These are phyloP conservation scores for Abscondita cerata DNA, from an alignment of 2,888 invertebrate species.

Conservation along the genomic window DNA sequence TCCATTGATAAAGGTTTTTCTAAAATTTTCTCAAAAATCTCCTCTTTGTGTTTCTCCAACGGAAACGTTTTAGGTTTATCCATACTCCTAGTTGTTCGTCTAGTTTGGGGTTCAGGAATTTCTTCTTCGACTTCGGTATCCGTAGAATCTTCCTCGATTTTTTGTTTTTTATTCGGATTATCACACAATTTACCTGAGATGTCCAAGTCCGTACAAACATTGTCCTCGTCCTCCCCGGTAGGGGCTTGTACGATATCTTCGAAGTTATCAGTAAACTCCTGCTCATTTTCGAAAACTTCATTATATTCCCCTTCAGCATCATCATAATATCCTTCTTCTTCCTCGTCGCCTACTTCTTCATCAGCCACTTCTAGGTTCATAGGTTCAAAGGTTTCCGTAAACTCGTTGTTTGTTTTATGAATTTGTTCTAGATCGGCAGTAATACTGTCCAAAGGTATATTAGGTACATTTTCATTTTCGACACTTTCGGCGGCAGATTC, in stretches of 20 bases:
- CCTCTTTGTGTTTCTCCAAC: conserved; percentile 46
- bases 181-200: conserved; percentile 40
- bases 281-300: not conserved
- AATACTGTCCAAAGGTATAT: not conserved
- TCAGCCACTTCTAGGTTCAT: not conserved
- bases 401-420: not conserved
- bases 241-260: conserved; percentile 36
- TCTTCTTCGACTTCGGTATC: conserved; percentile 49
- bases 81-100: conserved; percentile 41
- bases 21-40: conserved; percentile 51
- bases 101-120: conserved; percentile 38
- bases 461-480: conserved; percentile 21
- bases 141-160: conserved; percentile 47
- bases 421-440: not conserved
- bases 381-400: not conserved
- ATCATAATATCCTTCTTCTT: not conserved
- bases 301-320: not conserved
- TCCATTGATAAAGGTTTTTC: conserved; percentile 56
- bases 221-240: conserved; percentile 39
- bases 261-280: conserved; percentile 15
- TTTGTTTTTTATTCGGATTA: conserved; percentile 37
- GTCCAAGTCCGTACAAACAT: conserved; percentile 42
- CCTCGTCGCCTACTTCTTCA: not conserved
- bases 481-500: conserved; percentile 36
- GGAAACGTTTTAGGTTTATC: conserved; percentile 30